Evolutionary conservation across 2,797 vertebrate species (phyloP).

Genomic region (Pelochelys cantorii): DNA sequence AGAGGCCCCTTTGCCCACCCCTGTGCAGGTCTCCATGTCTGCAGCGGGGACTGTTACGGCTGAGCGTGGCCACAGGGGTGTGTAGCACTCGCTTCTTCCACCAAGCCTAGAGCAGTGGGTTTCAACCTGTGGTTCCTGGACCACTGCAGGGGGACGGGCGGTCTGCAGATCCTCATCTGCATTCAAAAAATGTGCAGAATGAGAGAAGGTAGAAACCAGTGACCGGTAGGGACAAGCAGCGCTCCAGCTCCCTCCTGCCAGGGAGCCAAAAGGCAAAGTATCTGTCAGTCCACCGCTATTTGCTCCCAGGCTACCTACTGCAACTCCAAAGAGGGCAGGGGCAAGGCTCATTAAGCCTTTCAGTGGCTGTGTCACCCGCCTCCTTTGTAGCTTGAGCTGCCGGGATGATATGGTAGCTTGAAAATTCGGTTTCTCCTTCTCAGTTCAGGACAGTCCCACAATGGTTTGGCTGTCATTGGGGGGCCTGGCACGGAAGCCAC

Average conservation of each 20-base stretch:
- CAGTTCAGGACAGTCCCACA: background rate
- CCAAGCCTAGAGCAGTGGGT: background rate
- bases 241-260: background rate
- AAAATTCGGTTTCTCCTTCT: background rate
- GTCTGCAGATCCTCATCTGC: no score
- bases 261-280: background rate
- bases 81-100: background rate
- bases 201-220: no score
- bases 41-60: background rate
- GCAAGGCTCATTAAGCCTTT: background rate
- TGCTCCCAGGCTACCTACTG: no score
- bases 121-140: no score
- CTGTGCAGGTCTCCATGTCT: background rate
- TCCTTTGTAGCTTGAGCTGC: background rate
- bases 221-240: background rate
- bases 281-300: background rate
- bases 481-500: background rate
- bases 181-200: no score
- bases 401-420: background rate
- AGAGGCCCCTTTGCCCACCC: background rate
- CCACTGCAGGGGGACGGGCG: no score
- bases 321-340: background rate
- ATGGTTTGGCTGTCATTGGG: background rate
- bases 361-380: background rate
- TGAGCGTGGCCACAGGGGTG: background rate